Base-by-base conservation (phyloP, 2,113 vertebrate genomes). In the Pongo abelii region DNA sequence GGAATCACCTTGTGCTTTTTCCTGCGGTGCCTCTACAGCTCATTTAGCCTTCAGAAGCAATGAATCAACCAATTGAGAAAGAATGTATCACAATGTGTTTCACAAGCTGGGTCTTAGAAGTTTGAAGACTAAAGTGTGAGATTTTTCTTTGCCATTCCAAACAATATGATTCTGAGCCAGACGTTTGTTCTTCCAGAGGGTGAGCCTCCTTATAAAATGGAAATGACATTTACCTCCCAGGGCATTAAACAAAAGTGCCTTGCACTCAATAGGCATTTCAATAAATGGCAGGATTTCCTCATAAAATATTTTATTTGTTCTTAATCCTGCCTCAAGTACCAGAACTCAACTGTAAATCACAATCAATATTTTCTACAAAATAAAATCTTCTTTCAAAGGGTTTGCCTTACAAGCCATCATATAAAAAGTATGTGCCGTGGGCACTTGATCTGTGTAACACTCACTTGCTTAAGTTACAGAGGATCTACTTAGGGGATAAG, bases 281-380 rank as follows among this genome's bases (percentile, higher is more conserved):
- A 89, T 78, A 83, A 89, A 74, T 87, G 27, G 6, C 22, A 67
- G 40, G 48, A 79, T 48, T 92, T 50, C 18, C 32, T 38, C 23
- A 17, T 78, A 86, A 77, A 57, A 79, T 79, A 86, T 87, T 97
- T 93, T 70, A 61, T 67, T n/a, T 85, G 35, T 92, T 96, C 7
- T 72, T 70, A 69, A 74, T 69, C 32, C 43, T 85, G 78, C 16
- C 48, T 52, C 40, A 81, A 50, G 50, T 78, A 89, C 25, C 46
- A n/a, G 32, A 86, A 86, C 27, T 86, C 38, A 35, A 22, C 23
- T 61, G 5, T 85, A 95, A 95, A 88, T 93, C 30, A 57, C 77
- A 61, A 84, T 79, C 27, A 84, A 14, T 92, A 67, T n/a, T 87
- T 75, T n/a, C 78, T 55, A 30, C 23, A 64, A 94, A 78, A 77